Base-by-base conservation (phyloP, 1,140 invertebrate species). In the Medauroidea extradentata region DNA sequence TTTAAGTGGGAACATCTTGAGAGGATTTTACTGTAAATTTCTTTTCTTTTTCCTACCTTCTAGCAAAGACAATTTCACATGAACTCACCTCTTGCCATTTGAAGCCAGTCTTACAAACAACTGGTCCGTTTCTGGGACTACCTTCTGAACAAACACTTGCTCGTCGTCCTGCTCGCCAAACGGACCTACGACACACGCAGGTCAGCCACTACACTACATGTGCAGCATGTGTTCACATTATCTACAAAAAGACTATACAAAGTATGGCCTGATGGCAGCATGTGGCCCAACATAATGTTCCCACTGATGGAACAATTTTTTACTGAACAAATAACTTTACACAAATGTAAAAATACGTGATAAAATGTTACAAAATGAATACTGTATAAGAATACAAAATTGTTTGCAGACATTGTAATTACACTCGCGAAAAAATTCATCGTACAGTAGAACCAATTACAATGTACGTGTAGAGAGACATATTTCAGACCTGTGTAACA, bases 151-250 rank as follows among this genome's bases (percentile, higher is more conserved):
- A 73, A 99, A 98, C 43, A 99, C 89, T 79, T 98, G 94, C 70
- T 97, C 94, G 72, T 97, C 94, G 72, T 98, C 94, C 76, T 96
- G 93, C 73, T 98, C 95, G 11, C 96, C 96, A 78, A 93, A 99
- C 8, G 96, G 96, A 48, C 95, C 95, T 88, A 48, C 29, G 61
- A 69, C 51, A 60, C 19, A 67, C 9, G n/a, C 27, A 24, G 21
- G n/a, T 21, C 27, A 50, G n/a, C 16, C 18, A 44, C 4, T 19
- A 44, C 42, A 44, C 2, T 7, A 42, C 41, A 42, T 8, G 2
- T 42, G n/a, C 41, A 42, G 19, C 19, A 16, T 42, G n/a, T 42
- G 41, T 3, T 7, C n/a, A 7, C n/a, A 18, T 42, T 2, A 16
- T 42, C 41, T 16, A 42, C 8, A 42, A 7, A n/a, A n/a, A n/a